These are phyloP conservation scores for Branchellion lobata DNA, from an alignment of 2,888 invertebrate genomes.

Conservation along the genomic window DNA sequence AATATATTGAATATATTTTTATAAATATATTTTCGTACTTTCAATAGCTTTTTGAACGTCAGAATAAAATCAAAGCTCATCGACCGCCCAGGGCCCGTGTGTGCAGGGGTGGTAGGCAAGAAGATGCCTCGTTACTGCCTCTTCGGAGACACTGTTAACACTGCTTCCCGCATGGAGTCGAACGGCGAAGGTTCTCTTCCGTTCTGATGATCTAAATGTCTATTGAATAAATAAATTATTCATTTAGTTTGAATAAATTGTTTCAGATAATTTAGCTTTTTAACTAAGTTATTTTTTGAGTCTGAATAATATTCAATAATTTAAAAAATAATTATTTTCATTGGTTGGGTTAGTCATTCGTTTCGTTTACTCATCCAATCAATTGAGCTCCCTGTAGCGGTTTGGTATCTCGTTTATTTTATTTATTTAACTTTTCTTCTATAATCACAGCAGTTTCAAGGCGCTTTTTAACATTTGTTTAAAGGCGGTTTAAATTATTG, in stretches of 20 bases:
- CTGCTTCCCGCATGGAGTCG: conserved; percentile 49
- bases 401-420: too few species aligned
- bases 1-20: background rate
- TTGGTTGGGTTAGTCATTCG: too few species aligned
- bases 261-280: too few species aligned
- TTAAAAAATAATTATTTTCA: background rate
- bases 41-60: too few species aligned
- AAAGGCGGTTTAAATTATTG: background rate
- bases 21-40: too few species aligned
- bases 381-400: too few species aligned
- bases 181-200: conserved; percentile 42
- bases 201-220: background rate
- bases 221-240: background rate
- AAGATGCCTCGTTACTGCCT: conserved; percentile 51
- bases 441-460: background rate
- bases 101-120: conserved; percentile 49
- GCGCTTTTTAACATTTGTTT: background rate
- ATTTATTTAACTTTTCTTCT: too few species aligned
- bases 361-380: too few species aligned
- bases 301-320: too few species aligned
- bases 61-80: too few species aligned
- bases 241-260: background rate
- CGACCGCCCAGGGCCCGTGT: conserved; percentile 46
- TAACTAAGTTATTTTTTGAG: too few species aligned
- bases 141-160: conserved; percentile 50